phyloP scores from a whole-genome alignment of 1,140 invertebrate species.

The Nilaparvata lugens region DNA sequence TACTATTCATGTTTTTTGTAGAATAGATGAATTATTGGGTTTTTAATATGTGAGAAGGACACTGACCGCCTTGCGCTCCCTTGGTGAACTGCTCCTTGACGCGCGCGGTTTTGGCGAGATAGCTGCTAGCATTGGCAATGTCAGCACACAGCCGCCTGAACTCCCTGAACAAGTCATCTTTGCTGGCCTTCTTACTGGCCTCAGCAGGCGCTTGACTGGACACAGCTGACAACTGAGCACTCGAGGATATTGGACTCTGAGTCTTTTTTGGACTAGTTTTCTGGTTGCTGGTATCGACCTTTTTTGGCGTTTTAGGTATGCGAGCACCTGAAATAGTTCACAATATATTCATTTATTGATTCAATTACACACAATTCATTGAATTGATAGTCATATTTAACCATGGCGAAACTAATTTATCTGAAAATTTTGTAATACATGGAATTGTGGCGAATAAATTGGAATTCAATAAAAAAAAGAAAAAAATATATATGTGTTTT shows the following conservation, averaged over 20 bases:
- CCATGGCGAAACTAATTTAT: no score
- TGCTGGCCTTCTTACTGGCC: conserved; percentile 24
- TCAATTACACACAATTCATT: no score
- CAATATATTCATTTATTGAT: neutral
- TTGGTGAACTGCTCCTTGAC: conserved; percentile 58
- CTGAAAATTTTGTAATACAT: no score
- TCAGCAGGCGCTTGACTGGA: conserved; percentile 10
- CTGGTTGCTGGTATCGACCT: conserved; percentile 12
- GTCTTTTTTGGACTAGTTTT: conserved; percentile 7
- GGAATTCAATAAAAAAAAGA: no score
- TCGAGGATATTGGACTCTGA: conserved; percentile 13
- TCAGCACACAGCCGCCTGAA: conserved; percentile 69
- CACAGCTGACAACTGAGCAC: neutral
- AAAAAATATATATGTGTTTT: neutral
- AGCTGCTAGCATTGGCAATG: conserved; percentile 65
- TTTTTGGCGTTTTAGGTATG: conserved; percentile 21
- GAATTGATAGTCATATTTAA: no score
- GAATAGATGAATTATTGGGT: neutral
- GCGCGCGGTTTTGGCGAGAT: conserved; percentile 70
- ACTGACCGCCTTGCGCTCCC: conserved; percentile 48
- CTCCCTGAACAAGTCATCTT: conserved; percentile 65
- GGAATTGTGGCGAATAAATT: no score
- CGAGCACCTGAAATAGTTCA: neutral
- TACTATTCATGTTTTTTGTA: no score
- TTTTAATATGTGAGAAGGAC: neutral